Evolutionary conservation across 2,797 vertebrate genomes (phyloP).

Genomic region (Ambastaia sidthimunki): DNA sequence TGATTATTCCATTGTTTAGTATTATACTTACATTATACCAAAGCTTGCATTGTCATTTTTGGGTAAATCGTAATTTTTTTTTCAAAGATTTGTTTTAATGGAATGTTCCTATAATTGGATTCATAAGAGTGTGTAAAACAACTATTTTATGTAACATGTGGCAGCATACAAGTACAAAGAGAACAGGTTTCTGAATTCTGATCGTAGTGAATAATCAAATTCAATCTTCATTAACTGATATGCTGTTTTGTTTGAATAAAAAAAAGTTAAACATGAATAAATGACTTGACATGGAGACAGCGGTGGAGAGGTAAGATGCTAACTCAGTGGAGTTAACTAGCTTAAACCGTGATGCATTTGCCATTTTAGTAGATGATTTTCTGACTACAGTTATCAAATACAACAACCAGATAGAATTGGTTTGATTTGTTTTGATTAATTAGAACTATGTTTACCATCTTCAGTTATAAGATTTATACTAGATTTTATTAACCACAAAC

Average conservation of each 20-base stretch:
- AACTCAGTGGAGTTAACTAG: not conserved
- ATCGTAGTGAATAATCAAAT: constrained; percentile 64
- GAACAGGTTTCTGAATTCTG: constrained; percentile 63
- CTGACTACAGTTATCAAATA: not conserved
- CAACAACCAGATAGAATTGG: not conserved
- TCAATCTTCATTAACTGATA: constrained; percentile 73
- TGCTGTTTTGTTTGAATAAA: constrained; percentile 75
- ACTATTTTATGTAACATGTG: constrained; percentile 67
- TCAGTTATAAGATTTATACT: not conserved
- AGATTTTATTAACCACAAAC: not conserved
- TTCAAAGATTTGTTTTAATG: constrained; percentile 44
- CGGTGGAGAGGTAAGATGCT: constrained; percentile 72
- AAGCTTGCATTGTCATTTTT: constrained; percentile 73
- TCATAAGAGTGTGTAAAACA: constrained; percentile 66
- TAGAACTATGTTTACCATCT: not conserved
- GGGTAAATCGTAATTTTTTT: constrained; percentile 62
- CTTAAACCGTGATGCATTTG: not conserved
- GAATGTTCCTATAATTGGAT: constrained; percentile 52
- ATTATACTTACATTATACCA: constrained; percentile 14
- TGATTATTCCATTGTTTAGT: constrained; percentile 5
- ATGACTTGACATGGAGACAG: constrained; percentile 76
- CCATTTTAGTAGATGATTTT: not conserved
- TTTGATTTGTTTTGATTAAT: constrained; percentile 9
- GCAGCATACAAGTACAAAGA: constrained; percentile 54
- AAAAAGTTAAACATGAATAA: constrained; percentile 74